These are phyloP conservation scores for Aplysina aerophoba DNA, from an alignment of 37 sponge, comb jelly and placozoan genomes.

Conservation along the genomic window DNA sequence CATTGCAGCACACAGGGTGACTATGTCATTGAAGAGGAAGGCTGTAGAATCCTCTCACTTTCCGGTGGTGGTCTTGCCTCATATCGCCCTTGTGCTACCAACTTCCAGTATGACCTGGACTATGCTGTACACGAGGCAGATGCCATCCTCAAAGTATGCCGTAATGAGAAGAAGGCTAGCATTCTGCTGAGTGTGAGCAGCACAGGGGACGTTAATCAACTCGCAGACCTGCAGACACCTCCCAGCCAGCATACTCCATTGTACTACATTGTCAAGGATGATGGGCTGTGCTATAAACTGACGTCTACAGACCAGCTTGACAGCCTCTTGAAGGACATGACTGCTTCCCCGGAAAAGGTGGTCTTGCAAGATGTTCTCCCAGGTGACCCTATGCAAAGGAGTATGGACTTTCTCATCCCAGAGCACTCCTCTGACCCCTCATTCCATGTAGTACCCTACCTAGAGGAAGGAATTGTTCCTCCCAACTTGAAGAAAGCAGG, in stretches of 20 bases:
- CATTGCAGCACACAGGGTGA: not conserved
- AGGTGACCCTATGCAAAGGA: constrained; percentile 28
- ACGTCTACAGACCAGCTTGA: not conserved
- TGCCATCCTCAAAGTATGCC: not conserved
- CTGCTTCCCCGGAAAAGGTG: not conserved
- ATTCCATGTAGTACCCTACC: constrained; percentile 38
- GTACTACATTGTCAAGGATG: not conserved
- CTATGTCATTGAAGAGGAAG: constrained; percentile 6
- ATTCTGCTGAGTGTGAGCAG: not conserved
- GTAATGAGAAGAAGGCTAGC: not conserved
- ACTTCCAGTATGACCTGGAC: not conserved
- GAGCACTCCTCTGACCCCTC: not conserved
- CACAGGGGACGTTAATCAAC: not conserved
- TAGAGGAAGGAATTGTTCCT: constrained; percentile 56
- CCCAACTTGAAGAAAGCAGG: constrained; percentile 19
- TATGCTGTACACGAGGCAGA: not conserved
- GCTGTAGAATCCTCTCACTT: not conserved
- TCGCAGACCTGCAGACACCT: not conserved
- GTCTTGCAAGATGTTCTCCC: constrained; percentile 12
- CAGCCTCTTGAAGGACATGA: not conserved
- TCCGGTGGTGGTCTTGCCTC: not conserved
- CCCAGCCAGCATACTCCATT: not conserved
- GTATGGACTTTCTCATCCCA: constrained; percentile 7
- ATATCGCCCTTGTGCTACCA: not conserved
- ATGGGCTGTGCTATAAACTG: not conserved